Conservation (phyloP, 2,888 invertebrate genomes). For the Eretmocerus hayati region DNA sequence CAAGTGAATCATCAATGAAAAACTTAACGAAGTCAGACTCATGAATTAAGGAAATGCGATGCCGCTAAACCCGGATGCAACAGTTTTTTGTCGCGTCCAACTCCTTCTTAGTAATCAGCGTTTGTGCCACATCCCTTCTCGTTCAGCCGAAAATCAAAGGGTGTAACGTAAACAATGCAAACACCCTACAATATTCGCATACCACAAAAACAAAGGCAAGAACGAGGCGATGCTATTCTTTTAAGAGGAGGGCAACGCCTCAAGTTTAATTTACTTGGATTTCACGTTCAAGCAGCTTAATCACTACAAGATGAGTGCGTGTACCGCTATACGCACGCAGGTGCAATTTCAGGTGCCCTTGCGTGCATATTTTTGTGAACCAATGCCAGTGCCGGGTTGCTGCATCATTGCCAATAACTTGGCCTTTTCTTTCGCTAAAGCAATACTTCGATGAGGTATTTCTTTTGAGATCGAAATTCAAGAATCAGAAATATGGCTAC, state of each 20-base stretch:
- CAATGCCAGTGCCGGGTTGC: neutral
- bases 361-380: neutral
- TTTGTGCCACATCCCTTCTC: neutral
- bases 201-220: neutral
- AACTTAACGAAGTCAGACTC: neutral
- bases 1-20: too few species aligned
- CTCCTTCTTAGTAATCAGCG: neutral
- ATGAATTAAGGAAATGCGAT: constrained; percentile 6
- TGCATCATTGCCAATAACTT: neutral
- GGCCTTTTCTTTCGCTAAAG: neutral
- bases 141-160: neutral
- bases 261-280: constrained; percentile 20
- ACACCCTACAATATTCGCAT: neutral
- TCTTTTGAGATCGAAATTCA: neutral
- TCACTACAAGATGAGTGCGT: constrained; percentile 12
- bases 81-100: constrained; percentile 2
- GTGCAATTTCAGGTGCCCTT: constrained; percentile 15
- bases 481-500: too few species aligned
- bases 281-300: constrained; percentile 15
- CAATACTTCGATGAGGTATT: neutral
- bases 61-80: neutral
- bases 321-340: constrained; percentile 18
- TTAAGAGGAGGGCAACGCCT: constrained; percentile 10
- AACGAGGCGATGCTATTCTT: neutral
- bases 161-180: neutral